Conservation (phyloP, 1,140 invertebrate genomes). For the Popillia japonica region DNA sequence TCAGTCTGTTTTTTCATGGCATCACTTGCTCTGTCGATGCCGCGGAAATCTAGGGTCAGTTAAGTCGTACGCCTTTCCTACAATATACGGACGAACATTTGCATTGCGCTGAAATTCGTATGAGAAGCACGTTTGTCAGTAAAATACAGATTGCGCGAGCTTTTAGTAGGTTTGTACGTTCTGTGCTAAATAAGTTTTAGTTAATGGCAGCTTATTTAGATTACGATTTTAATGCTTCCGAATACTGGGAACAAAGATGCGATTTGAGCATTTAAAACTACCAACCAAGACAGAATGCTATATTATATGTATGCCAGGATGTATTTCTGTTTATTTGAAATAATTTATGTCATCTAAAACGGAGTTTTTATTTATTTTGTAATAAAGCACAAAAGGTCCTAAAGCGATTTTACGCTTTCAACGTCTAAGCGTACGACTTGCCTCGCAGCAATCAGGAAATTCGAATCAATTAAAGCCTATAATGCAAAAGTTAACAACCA, state of each 20-base stretch:
- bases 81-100: background rate
- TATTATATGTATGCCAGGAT: too few relatives aligned
- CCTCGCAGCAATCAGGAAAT: background rate
- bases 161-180: background rate
- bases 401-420: slow-evolving; percentile 7
- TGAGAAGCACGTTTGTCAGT: slow-evolving; percentile 7
- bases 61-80: slow-evolving; percentile 3
- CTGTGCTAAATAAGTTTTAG: background rate
- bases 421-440: background rate
- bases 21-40: slow-evolving; percentile 8
- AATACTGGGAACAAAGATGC: too few relatives aligned
- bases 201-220: background rate
- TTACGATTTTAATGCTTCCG: background rate
- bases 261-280: too few relatives aligned
- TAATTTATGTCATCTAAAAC: too few relatives aligned
- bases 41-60: slow-evolving; percentile 8
- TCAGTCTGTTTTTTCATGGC: slow-evolving; percentile 1
- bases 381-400: background rate
- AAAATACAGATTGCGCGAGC: background rate
- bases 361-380: too few relatives aligned
- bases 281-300: too few relatives aligned
- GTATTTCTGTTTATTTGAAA: too few relatives aligned
- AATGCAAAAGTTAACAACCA: slow-evolving; percentile 10
- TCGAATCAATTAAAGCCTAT: background rate
- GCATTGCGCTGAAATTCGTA: background rate